Conservation (phyloP, 2,888 invertebrate genomes). For the Diploptera punctata region DNA sequence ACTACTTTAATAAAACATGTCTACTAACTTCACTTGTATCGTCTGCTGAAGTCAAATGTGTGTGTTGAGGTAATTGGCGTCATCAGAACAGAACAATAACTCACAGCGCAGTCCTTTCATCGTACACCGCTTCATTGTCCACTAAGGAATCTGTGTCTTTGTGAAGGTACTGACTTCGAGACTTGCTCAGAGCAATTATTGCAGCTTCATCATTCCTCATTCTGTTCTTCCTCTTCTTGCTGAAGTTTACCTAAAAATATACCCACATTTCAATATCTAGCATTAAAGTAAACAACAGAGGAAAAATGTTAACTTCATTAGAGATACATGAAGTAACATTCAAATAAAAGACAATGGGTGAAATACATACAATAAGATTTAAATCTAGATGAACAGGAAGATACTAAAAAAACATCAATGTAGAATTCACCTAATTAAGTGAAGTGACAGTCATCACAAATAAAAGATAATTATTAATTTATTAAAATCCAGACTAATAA, state of each 20-base stretch:
- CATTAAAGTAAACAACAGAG: no score
- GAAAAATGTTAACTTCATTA: neutral
- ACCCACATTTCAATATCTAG: neutral
- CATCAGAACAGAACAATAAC: neutral
- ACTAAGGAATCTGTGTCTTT: constrained; percentile 69
- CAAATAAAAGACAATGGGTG: no score
- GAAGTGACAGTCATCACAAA: no score
- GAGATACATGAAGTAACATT: no score
- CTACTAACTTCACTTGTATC: neutral
- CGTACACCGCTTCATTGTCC: constrained; percentile 80
- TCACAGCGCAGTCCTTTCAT: constrained; percentile 79
- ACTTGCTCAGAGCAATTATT: constrained; percentile 77
- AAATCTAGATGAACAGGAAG: no score
- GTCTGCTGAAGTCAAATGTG: neutral
- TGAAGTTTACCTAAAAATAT: constrained; percentile 70
- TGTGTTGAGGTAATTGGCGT: neutral
- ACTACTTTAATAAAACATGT: neutral
- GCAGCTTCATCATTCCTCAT: constrained; percentile 85
- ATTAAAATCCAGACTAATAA: no score
- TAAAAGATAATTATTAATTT: no score
- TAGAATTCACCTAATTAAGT: no score
- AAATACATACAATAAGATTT: no score
- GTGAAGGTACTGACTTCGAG: constrained; percentile 67
- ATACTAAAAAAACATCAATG: no score
- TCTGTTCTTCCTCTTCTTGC: constrained; percentile 79